Percentiles rank a stretch among this genome's conserved stretches.
Conservation (phyloP, 1,140 invertebrate genomes). For the Marisa cornuarietis region DNA sequence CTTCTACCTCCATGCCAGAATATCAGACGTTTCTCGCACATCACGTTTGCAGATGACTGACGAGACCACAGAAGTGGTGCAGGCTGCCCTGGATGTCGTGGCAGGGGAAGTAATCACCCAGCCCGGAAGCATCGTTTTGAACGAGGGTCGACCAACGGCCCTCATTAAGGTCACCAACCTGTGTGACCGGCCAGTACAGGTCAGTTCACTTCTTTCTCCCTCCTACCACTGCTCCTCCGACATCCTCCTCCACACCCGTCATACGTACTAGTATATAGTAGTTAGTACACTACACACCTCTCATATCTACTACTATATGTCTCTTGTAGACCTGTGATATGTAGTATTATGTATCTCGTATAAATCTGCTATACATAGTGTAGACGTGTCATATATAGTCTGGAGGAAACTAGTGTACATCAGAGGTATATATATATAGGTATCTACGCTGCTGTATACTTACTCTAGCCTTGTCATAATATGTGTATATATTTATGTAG, state of each 20-base stretch:
- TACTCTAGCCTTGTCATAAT: too few species aligned
- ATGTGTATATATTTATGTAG: too few species aligned
- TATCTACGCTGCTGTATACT: too few species aligned
- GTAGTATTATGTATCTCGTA: too few species aligned
- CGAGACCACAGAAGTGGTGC: neutral
- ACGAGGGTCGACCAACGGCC: constrained; percentile 32
- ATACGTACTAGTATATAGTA: neutral
- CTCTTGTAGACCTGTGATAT: neutral
- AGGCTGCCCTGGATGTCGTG: constrained; percentile 31
- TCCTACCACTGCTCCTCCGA: neutral
- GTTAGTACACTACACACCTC: neutral
- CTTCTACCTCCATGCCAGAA: too few species aligned
- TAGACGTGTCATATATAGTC: too few species aligned
- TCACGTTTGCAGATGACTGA: too few species aligned
- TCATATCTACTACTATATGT: neutral
- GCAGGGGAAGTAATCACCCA: constrained; percentile 39
- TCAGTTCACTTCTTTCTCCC: constrained; percentile 4
- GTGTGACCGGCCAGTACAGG: constrained; percentile 53
- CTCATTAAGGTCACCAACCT: constrained; percentile 42
- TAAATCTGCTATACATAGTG: too few species aligned
- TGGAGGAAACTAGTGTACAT: too few species aligned
- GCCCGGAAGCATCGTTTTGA: constrained; percentile 34
- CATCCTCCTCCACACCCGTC: neutral
- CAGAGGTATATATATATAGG: too few species aligned
- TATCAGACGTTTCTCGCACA: too few species aligned